Percentiles rank a stretch among this genome's conserved stretches.
phyloP scores from a whole-genome alignment of 2,888 invertebrate genomes.

The Plusia festucae region DNA sequence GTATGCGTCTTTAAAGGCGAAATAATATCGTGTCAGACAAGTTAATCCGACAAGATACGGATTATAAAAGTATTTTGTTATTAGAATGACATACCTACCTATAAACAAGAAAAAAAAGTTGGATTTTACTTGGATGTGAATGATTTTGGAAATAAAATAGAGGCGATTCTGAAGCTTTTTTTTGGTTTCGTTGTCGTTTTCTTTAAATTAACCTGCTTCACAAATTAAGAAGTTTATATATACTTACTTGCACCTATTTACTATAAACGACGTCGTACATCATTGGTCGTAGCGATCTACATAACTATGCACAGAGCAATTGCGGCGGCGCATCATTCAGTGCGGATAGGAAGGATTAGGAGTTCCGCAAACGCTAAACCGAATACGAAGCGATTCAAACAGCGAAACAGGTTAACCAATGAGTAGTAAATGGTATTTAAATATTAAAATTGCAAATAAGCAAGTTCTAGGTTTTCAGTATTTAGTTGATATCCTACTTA shows the following conservation, averaged over 20 bases:
- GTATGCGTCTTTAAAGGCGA: not conserved
- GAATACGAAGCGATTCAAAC: not conserved
- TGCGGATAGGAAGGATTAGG: constrained; percentile 9
- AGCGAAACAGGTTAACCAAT: no score
- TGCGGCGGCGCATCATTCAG: constrained; percentile 4
- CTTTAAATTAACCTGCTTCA: no score
- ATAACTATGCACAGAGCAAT: constrained; percentile 1
- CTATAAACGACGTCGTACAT: not conserved
- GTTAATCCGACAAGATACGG: no score
- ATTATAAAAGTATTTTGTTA: no score
- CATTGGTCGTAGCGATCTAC: not conserved
- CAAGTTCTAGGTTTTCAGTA: not conserved
- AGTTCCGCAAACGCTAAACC: constrained; percentile 4
- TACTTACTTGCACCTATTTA: no score
- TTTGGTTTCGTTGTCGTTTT: no score
- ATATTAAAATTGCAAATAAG: not conserved
- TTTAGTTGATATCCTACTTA: not conserved
- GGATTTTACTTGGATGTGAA: no score
- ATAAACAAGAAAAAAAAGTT: no score
- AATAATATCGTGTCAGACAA: not conserved
- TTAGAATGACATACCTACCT: no score
- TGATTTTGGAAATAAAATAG: no score
- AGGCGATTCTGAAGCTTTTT: no score
- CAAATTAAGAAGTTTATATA: no score
- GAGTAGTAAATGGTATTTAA: not conserved